Evolutionary conservation across 2,888 invertebrate species (phyloP).

Genomic region (Lapara coniferarum): DNA sequence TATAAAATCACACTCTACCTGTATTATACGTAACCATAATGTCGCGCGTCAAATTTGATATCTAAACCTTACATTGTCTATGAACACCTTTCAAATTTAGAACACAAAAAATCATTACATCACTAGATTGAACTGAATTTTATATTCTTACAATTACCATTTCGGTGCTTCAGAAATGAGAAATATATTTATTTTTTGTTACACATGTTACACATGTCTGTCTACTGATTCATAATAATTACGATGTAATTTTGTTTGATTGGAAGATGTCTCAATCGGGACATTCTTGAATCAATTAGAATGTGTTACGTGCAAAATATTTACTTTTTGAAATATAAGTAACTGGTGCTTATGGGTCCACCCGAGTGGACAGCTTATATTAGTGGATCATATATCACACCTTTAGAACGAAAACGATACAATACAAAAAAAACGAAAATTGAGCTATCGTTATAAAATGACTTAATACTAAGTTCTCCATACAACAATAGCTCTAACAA

Average conservation of each 20-base stretch:
- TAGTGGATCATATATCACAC: background rate
- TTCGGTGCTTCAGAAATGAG: background rate
- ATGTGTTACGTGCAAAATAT: too few relatives aligned
- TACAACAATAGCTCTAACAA: too few relatives aligned
- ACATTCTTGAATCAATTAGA: too few relatives aligned
- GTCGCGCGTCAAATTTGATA: conserved; percentile 8
- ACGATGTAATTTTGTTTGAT: background rate
- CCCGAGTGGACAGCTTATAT: too few relatives aligned
- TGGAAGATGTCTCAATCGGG: background rate
- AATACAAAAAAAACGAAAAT: too few relatives aligned
- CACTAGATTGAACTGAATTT: background rate
- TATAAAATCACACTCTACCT: conserved; percentile 3
- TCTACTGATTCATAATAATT: background rate
- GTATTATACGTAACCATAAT: conserved; percentile 17
- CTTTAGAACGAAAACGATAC: too few relatives aligned
- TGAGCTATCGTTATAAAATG: too few relatives aligned
- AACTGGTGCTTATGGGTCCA: too few relatives aligned
- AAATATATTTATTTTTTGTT: background rate
- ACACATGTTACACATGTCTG: background rate
- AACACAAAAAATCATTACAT: conserved; percentile 10
- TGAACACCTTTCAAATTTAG: conserved; percentile 10
- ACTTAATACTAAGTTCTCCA: too few relatives aligned
- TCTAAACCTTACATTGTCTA: conserved; percentile 1
- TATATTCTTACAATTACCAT: background rate
- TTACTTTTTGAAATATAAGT: too few relatives aligned